A percentile compares a stretch with the other conserved stretches of the same genome.
These are phyloP conservation scores for Pogonocichla stellata DNA, from an alignment of 2,113 vertebrate species.

Conservation along the genomic window DNA sequence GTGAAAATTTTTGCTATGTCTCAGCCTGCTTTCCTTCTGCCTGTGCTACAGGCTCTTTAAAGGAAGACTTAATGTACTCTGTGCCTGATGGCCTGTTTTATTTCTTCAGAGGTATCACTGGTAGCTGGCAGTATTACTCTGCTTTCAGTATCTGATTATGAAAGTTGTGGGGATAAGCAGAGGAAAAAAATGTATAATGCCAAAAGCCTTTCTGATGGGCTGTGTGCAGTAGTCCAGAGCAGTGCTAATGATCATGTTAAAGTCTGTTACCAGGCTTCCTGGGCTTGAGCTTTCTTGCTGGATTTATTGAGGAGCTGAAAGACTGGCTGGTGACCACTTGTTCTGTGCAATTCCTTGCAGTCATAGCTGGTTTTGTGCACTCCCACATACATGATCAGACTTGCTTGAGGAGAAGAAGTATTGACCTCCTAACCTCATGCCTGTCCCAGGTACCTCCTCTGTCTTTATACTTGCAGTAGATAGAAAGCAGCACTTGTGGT, in stretches of 20 bases:
- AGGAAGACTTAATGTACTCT: neutral
- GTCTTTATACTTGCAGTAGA: neutral
- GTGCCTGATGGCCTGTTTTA: neutral
- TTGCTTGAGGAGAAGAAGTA: neutral
- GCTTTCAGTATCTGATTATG: neutral
- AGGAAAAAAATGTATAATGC: neutral
- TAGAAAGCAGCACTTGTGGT: neutral
- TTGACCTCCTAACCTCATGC: neutral
- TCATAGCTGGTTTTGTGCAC: neutral
- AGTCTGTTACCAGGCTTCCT: neutral
- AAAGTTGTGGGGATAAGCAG: neutral
- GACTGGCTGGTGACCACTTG: neutral
- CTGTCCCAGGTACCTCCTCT: neutral
- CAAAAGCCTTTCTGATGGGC: neutral
- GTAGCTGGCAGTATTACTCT: neutral
- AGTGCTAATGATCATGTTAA: rapidly evolving
- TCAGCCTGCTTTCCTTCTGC: neutral
- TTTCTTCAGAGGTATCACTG: neutral
- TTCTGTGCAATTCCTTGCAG: neutral
- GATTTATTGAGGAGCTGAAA: neutral
- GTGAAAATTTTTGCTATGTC: neutral
- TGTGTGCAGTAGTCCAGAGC: neutral
- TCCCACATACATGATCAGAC: neutral
- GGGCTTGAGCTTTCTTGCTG: neutral
- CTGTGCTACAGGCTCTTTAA: neutral